A percentile compares a stretch with the other conserved stretches of the same genome.
Evolutionary conservation across 2,888 invertebrate species (phyloP).

Genomic region (Vandiemenella viatica): DNA sequence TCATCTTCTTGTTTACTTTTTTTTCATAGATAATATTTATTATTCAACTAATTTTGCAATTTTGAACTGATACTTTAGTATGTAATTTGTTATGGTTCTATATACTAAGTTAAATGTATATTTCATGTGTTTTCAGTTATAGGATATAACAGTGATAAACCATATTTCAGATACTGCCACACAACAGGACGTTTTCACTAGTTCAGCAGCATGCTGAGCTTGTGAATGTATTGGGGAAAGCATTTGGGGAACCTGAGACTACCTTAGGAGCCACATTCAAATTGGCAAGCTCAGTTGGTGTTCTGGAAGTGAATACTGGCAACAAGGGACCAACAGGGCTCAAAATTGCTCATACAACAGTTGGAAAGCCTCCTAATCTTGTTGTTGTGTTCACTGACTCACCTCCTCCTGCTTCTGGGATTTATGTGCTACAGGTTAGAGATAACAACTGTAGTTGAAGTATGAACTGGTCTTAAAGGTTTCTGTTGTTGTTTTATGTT

Average conservation of each 20-base stretch:
- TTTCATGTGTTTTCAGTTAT: too few relatives aligned
- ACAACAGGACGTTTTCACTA: slow-evolving; percentile 59
- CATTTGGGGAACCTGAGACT: slow-evolving; percentile 40
- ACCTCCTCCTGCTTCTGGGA: slow-evolving; percentile 28
- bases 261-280: slow-evolving; percentile 48
- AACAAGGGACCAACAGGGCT: too few relatives aligned
- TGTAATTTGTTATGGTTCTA: too few relatives aligned
- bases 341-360: slow-evolving; percentile 36
- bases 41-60: too few relatives aligned
- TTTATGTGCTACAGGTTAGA: slow-evolving; percentile 40
- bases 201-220: slow-evolving; percentile 65
- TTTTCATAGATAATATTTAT: too few relatives aligned
- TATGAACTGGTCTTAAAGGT: slow-evolving; percentile 22
- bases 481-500: too few relatives aligned
- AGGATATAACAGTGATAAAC: too few relatives aligned
- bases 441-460: slow-evolving; percentile 27
- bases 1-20: too few relatives aligned
- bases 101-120: too few relatives aligned
- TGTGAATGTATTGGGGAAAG: slow-evolving; percentile 43
- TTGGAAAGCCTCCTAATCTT: slow-evolving; percentile 35
- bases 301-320: slow-evolving; percentile 19
- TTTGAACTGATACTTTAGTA: too few relatives aligned
- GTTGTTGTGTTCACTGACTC: slow-evolving; percentile 33
- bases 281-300: slow-evolving; percentile 36
- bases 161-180: too few relatives aligned